phyloP scores from a whole-genome alignment of 1,140 invertebrate genomes.

The Solen grandis region DNA sequence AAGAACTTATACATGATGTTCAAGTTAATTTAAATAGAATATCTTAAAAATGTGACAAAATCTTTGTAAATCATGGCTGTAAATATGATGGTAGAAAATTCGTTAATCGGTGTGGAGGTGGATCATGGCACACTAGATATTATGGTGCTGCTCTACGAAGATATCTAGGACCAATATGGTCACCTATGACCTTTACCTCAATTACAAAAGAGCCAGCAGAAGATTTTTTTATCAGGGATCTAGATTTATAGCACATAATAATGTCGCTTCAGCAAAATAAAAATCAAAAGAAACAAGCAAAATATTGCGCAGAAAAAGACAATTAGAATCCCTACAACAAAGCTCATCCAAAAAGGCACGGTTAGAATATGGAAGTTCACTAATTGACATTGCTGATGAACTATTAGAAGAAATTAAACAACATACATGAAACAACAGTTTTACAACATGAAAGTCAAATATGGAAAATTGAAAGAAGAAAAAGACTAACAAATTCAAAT shows the following conservation, averaged over 20 bases:
- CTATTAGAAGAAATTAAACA: background rate
- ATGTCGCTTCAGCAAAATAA: background rate
- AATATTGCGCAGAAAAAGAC: background rate
- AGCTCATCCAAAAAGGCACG: background rate
- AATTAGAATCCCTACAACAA: background rate
- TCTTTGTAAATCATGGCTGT: slow-evolving; percentile 44
- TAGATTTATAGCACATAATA: background rate
- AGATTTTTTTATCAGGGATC: background rate
- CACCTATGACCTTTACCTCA: slow-evolving; percentile 14
- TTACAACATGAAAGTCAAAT: background rate
- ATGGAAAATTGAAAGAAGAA: slow-evolving; percentile 2
- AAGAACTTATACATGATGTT: too few relatives aligned
- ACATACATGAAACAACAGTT: background rate
- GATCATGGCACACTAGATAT: slow-evolving; percentile 43
- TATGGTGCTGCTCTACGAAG: slow-evolving; percentile 44
- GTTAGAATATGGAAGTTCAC: background rate
- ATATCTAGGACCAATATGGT: slow-evolving; percentile 45
- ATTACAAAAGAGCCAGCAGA: background rate
- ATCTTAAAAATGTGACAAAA: slow-evolving; percentile 27
- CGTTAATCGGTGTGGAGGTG: slow-evolving; percentile 31
- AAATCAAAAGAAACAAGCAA: background rate
- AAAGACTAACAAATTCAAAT: slow-evolving; percentile 5
- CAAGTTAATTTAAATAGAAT: slow-evolving; percentile 10
- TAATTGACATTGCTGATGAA: background rate
- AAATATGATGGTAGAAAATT: slow-evolving; percentile 58